Conservation (phyloP, 2,113 vertebrate genomes). For the Uria lomvia region DNA sequence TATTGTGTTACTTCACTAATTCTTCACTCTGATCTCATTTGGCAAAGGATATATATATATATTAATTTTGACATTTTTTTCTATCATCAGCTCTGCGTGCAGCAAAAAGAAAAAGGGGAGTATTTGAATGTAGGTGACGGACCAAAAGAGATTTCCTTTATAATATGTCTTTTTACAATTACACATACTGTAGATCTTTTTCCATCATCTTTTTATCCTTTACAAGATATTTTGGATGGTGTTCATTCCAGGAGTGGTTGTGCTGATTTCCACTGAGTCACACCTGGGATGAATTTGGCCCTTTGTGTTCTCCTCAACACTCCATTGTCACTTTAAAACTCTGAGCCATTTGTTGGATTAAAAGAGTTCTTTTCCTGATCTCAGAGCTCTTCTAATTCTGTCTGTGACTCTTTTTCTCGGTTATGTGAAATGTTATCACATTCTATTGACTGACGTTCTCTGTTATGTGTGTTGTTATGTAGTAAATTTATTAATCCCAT, state of each 20-base stretch:
- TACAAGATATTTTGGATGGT: background rate
- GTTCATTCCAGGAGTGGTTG: background rate
- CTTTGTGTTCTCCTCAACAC: background rate
- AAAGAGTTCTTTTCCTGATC: slow-evolving; percentile 35
- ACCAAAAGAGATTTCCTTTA: background rate
- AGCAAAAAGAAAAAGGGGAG: background rate
- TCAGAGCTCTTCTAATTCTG: slow-evolving; percentile 43
- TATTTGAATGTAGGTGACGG: background rate
- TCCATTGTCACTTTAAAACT: slow-evolving; percentile 47
- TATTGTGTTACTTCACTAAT: background rate
- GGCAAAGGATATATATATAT: background rate
- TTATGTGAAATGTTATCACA: slow-evolving; percentile 13
- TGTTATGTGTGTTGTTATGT: background rate
- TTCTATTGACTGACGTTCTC: slow-evolving; percentile 18
- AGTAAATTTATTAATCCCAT: background rate
- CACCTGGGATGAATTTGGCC: background rate
- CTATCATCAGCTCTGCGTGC: background rate
- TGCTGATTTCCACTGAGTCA: background rate
- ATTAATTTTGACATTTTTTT: background rate
- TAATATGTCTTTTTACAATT: background rate
- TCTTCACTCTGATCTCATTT: background rate
- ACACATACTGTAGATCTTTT: background rate
- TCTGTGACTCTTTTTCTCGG: slow-evolving; percentile 12
- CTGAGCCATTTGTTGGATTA: slow-evolving; percentile 21
- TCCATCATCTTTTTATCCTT: background rate